Conservation (phyloP, 2,113 vertebrate genomes). For the Thinocorus orbignyianus region DNA sequence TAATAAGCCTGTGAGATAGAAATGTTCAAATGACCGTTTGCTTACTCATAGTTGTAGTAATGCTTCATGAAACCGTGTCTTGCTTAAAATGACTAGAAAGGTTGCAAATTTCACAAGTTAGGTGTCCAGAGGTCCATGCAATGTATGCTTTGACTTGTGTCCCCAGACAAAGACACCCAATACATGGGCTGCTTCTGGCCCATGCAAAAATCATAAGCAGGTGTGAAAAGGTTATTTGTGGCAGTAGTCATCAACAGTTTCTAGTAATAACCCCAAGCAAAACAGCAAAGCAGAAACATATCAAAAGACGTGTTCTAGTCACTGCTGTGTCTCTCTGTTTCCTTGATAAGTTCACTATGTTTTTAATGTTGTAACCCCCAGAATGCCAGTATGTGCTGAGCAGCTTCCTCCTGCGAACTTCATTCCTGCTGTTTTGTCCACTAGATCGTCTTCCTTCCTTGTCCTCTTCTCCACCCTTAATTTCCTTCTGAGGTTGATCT, state of each 20-base stretch:
- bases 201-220: neutral
- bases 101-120: neutral
- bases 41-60: neutral
- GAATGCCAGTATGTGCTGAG: neutral
- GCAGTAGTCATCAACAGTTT: neutral
- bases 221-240: neutral
- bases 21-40: neutral
- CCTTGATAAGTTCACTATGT: neutral
- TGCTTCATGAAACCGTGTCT: neutral
- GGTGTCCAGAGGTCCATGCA: neutral
- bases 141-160: neutral
- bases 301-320: neutral
- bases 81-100: neutral
- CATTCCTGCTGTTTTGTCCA: neutral
- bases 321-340: neutral
- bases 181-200: neutral
- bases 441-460: neutral
- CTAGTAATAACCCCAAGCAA: neutral
- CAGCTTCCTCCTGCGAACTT: neutral
- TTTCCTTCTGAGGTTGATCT: neutral
- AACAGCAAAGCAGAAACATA: neutral
- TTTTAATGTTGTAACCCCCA: neutral
- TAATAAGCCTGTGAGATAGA: neutral
- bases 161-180: neutral
- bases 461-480: neutral